Conservation (phyloP, 2,797 vertebrate genomes). For the Gambusia yucatana region DNA sequence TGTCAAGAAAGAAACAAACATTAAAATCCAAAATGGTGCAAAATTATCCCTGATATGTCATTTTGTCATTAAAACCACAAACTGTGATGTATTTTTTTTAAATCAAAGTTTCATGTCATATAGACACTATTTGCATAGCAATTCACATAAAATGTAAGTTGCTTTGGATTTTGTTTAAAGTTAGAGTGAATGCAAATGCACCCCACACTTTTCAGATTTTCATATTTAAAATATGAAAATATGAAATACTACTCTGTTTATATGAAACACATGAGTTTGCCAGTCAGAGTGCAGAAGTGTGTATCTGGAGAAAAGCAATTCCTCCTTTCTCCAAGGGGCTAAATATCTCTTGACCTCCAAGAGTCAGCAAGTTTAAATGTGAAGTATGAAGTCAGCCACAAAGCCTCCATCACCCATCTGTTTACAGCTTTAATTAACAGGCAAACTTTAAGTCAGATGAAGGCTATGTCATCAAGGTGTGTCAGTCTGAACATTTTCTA, state of each 20-base stretch:
- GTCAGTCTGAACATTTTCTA: constrained; percentile 64
- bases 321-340: constrained; percentile 29
- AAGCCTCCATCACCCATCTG: constrained; percentile 68
- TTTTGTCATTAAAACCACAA: too few species aligned
- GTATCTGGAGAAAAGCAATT: constrained; percentile 35
- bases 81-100: too few species aligned
- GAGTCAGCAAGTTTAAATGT: constrained; percentile 56
- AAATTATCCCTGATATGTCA: too few species aligned
- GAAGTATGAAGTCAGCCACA: constrained; percentile 59
- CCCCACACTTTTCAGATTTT: neutral
- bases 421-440: constrained; percentile 80
- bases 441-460: constrained; percentile 72
- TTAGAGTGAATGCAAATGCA: neutral
- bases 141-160: neutral
- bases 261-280: constrained; percentile 26
- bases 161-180: neutral
- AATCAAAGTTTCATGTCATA: too few species aligned
- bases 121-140: neutral
- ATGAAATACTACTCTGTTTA: neutral
- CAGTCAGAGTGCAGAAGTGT: constrained; percentile 12
- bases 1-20: too few species aligned
- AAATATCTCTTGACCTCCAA: constrained; percentile 52
- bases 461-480: constrained; percentile 59
- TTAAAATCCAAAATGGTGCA: too few species aligned
- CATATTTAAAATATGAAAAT: neutral